phyloP scores from a whole-genome alignment of 2,888 invertebrate species.

The Eudemis profundana region DNA sequence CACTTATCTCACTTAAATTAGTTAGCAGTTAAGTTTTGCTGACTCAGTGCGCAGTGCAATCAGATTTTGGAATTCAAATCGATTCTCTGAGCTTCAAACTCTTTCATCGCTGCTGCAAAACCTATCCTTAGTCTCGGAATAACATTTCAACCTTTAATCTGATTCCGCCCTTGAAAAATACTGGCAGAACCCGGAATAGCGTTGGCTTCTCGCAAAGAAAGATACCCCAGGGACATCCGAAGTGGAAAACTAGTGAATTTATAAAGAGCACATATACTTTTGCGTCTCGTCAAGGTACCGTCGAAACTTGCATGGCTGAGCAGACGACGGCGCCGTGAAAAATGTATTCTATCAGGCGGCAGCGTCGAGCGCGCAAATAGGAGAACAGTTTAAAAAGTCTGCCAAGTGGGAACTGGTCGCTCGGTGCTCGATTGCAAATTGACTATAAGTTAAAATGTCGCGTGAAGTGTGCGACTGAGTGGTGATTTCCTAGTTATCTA shows the following conservation, averaged over 20 bases:
- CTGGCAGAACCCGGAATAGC: slow-evolving; percentile 38
- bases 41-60: slow-evolving; percentile 19
- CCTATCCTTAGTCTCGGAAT: slow-evolving; percentile 12
- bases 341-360: slow-evolving; percentile 63
- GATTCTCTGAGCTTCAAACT: not conserved
- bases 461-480: not conserved
- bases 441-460: slow-evolving; percentile 29
- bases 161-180: slow-evolving; percentile 34
- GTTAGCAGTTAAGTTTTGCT: slow-evolving; percentile 8
- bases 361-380: slow-evolving; percentile 57
- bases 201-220: slow-evolving; percentile 37
- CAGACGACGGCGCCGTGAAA: slow-evolving; percentile 67
- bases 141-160: slow-evolving; percentile 34
- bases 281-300: slow-evolving; percentile 43
- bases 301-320: slow-evolving; percentile 56
- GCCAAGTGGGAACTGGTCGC: slow-evolving; percentile 52
- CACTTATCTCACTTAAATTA: slow-evolving; percentile 22
- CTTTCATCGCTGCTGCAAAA: slow-evolving; percentile 2
- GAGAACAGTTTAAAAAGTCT: slow-evolving; percentile 66
- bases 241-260: slow-evolving; percentile 45
- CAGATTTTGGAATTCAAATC: slow-evolving; percentile 5
- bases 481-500: slow-evolving; percentile 2
- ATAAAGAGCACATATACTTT: slow-evolving; percentile 44
- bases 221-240: slow-evolving; percentile 37
- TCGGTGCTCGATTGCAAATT: slow-evolving; percentile 34